Conservation (phyloP, 2,888 invertebrate species). For the Drosophila borborema region DNA sequence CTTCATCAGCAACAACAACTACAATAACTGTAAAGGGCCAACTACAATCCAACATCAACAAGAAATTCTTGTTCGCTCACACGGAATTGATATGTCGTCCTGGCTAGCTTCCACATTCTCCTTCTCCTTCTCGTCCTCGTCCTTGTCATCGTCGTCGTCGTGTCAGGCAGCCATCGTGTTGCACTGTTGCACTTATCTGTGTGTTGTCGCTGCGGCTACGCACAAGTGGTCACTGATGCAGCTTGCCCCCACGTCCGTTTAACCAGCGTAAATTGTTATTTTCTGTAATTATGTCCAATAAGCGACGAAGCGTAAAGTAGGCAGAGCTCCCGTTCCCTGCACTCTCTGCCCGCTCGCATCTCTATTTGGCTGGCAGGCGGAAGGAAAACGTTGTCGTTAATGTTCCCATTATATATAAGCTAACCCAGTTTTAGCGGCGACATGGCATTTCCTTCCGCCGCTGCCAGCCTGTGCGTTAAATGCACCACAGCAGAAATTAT, state of each 20-base stretch:
- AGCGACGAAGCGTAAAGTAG: conserved; percentile 68
- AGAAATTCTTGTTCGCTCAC: conserved; percentile 64
- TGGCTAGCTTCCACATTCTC: conserved; percentile 28
- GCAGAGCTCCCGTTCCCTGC: background rate
- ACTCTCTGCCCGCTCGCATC: background rate
- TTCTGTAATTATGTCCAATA: conserved; percentile 80
- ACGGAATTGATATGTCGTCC: conserved; percentile 74
- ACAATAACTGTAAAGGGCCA: conserved; percentile 2
- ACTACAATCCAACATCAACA: conserved; percentile 47
- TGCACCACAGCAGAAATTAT: conserved; percentile 61
- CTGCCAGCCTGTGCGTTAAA: conserved; percentile 61
- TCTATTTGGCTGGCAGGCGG: conserved; percentile 32
- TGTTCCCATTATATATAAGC: conserved; percentile 77
- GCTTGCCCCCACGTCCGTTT: conserved; percentile 6
- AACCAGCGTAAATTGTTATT: conserved; percentile 74
- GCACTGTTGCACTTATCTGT: conserved; percentile 74
- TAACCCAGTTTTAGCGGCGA: conserved; percentile 79
- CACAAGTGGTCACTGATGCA: conserved; percentile 64
- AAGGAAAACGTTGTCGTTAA: conserved; percentile 77
- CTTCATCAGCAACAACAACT: conserved; percentile 1
- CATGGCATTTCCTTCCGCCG: conserved; percentile 74
- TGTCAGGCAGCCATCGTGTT: conserved; percentile 22
- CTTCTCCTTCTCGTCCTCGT: conserved; percentile 48
- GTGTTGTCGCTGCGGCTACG: conserved; percentile 66
- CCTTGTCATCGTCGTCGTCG: conserved; percentile 1